Evolutionary conservation across 1,140 invertebrate genomes (phyloP).

Genomic region (Bombus waltoni): DNA sequence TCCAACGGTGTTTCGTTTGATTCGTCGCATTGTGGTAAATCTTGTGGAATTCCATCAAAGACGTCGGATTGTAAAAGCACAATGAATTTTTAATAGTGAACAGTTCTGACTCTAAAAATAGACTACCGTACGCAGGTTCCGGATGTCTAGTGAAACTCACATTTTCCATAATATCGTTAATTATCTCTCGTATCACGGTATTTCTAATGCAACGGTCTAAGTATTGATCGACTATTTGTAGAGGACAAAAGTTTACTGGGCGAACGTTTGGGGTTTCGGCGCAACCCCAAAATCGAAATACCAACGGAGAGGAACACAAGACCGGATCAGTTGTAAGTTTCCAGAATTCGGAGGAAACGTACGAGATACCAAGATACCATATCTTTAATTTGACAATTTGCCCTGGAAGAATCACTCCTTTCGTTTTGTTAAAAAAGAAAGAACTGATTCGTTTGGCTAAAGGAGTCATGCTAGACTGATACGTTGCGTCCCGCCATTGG

Average conservation of each 20-base stretch:
- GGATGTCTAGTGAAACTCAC: background rate
- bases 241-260: background rate
- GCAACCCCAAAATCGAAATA: slow-evolving; percentile 65
- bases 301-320: slow-evolving; percentile 45
- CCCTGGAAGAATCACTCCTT: slow-evolving; percentile 64
- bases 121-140: slow-evolving; percentile 45
- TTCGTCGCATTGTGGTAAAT: slow-evolving; percentile 56
- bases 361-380: slow-evolving; percentile 56
- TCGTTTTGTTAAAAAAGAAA: slow-evolving; percentile 76
- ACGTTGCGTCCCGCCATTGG: slow-evolving; percentile 57
- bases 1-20: slow-evolving; percentile 58
- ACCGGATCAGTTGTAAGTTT: slow-evolving; percentile 64
- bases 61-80: slow-evolving; percentile 63
- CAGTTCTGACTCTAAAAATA: slow-evolving; percentile 62
- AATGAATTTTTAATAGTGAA: slow-evolving; percentile 67
- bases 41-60: slow-evolving; percentile 65
- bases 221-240: slow-evolving; percentile 47
- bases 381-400: slow-evolving; percentile 58
- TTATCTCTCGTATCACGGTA: slow-evolving; percentile 49
- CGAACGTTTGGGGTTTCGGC: background rate
- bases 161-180: slow-evolving; percentile 49
- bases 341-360: slow-evolving; percentile 67
- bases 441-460: background rate
- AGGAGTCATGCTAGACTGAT: background rate
- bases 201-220: slow-evolving; percentile 52